A percentile compares a stretch with the other conserved stretches of the same genome.
Conservation (phyloP, 2,888 invertebrate species). For the Athripsodes cinereus region DNA sequence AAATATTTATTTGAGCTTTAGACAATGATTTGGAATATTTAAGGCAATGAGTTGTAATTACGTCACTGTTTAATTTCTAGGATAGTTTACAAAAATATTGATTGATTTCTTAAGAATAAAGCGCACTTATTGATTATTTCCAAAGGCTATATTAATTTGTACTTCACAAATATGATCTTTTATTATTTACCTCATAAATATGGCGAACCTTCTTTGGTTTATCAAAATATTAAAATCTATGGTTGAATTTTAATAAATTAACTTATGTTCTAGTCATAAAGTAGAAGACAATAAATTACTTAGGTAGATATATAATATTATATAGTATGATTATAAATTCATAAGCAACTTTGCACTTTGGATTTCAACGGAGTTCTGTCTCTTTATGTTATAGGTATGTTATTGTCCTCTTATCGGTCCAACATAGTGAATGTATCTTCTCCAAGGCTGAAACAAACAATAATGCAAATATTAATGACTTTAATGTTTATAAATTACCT, state of each 20-base stretch:
- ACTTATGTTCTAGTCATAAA: slow-evolving; percentile 7
- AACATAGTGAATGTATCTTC: slow-evolving; percentile 1
- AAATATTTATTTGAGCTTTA: slow-evolving; percentile 24
- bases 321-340: slow-evolving; percentile 24
- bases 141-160: slow-evolving; percentile 51
- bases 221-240: slow-evolving; percentile 17
- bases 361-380: slow-evolving; percentile 20
- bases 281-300: slow-evolving; percentile 6
- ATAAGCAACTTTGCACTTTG: slow-evolving; percentile 27
- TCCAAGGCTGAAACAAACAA: slow-evolving; percentile 17
- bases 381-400: slow-evolving; percentile 9
- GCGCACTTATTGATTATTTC: slow-evolving; percentile 19
- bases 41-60: slow-evolving; percentile 16
- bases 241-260: slow-evolving; percentile 1
- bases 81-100: slow-evolving; percentile 19
- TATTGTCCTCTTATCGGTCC: slow-evolving; percentile 20
- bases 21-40: slow-evolving; percentile 14
- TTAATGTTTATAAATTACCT: too few species aligned
- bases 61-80: slow-evolving; percentile 12
- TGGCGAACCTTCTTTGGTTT: slow-evolving; percentile 20
- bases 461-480: too few species aligned
- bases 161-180: slow-evolving; percentile 32
- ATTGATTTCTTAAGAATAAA: slow-evolving; percentile 15
- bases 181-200: slow-evolving; percentile 10
- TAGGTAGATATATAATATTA: too few species aligned